Evolutionary conservation across 2,113 vertebrate genomes (phyloP), one percentile per base, ranked within the genome.

Genomic region (Lampris megalopsis): DNA sequence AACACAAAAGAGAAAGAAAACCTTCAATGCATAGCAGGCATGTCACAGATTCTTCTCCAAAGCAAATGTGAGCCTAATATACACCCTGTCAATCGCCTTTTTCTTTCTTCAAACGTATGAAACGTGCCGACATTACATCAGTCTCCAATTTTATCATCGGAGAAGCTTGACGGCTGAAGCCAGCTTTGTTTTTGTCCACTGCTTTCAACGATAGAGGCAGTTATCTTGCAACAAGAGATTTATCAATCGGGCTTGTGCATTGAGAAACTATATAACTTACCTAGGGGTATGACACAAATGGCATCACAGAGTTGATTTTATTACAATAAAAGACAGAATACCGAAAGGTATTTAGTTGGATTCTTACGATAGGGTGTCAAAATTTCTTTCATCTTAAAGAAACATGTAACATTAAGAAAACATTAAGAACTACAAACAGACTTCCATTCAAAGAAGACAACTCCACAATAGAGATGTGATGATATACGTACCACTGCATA

Each of bases 151-250:
- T 49, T 71, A 68, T 71, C 79, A 63, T 38, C 54, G 62, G 41
- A 71, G 63, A 68, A 63, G 36, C 63, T 63, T 58, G 41, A n/a
- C 63, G 68, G 58, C 78, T 85, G 43, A 73, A 76, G 81, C 87
- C 89, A 83, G 84, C 86, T 73, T 64, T 90, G 81, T 81, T 63
- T 13, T 48, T 57, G 58, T 70, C 40, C 24, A 50, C 35, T 78
- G 65, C 81, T 84, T 83, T 73, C 81, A 83, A 63, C 79, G 75
- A 86, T 80, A 71, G 76, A 84, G 86, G 87, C 80, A 87, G 53
- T 43, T 70, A 70, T 63, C 45, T 45, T 49, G 42, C 66, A 68
- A 61, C 60, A 81, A 71, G 47, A 58, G 9, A 52, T 2, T 36
- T 82, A 77, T 86, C 82, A 80, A 61, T 45, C 63, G 24, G 52